Base-by-base conservation (phyloP, 1,140 invertebrate genomes). In the Drosophila subpulchrella region DNA sequence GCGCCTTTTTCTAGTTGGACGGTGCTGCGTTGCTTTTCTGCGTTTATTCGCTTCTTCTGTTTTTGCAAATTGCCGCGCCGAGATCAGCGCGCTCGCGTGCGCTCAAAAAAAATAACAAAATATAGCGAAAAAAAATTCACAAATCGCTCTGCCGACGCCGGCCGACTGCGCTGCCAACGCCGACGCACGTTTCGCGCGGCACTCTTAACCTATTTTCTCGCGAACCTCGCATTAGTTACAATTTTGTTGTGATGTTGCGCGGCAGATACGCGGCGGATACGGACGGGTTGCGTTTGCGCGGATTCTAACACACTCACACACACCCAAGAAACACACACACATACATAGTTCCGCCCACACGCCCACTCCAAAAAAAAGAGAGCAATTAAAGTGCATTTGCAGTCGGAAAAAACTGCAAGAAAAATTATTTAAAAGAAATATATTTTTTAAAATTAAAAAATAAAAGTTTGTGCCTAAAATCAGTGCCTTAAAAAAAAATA, bases 181-280 rank as follows among this genome's bases (percentile, higher is more conserved):
- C 70, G 77, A 78, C 63, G 62, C 77, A 68, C 75, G 75, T 78
- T 76, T 76, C 88, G 84, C 84, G 84, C 84, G 78, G 78, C 82
- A 91, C 86, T 90, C 86, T 90, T 90, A 90, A 90, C 86, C 86
- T 90, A 90, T 90, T 90, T 90, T 91, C 88, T 90, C 88, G 86
- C 78, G 67, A 81, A 41, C 55, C 65, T 76, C 86, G 76, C 85
- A 82, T 90, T 90, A 90, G 86, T 90, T 90, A 90, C 85, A 89
- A 90, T 89, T 89, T 90, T 90, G 85, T 90, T 90, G 85, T 90
- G 85, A 90, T 90, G 86, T 89, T 90, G 86, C 81, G 86, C 89
- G 86, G 83, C 85, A 89, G 84, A 89, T 89, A 90, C 84, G 84
- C 80, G 81, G 80, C 74, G 83, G 83, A 81, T 70, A 82, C 86